Conservation (phyloP, 1,140 invertebrate species). For the Pseudomyrmex pallidus region DNA sequence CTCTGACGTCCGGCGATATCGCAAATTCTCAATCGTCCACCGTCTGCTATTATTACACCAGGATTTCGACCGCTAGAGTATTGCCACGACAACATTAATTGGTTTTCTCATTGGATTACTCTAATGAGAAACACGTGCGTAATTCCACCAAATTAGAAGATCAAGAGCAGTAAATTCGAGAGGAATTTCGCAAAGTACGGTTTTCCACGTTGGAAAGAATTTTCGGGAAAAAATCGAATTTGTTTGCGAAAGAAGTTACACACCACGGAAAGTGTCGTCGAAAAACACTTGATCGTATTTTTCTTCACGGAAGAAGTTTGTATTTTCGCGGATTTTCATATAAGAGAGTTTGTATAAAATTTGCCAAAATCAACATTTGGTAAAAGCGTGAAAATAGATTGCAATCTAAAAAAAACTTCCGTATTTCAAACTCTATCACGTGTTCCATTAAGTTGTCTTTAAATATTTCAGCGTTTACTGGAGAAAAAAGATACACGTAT, state of each 20-base stretch:
- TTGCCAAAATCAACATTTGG: slow-evolving; percentile 5
- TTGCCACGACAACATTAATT: too few species aligned
- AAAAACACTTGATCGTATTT: background rate
- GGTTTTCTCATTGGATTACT: slow-evolving; percentile 7
- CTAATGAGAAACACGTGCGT: background rate
- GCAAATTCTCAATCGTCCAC: slow-evolving; percentile 38
- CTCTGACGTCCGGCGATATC: slow-evolving; percentile 43
- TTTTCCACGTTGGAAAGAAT: background rate
- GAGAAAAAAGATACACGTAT: background rate
- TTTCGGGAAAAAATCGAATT: background rate
- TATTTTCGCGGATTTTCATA: background rate
- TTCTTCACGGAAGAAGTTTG: background rate
- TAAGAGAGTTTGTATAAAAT: background rate
- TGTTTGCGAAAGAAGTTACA: background rate
- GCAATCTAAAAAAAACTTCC: background rate
- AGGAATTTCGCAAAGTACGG: background rate
- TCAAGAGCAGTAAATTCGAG: background rate
- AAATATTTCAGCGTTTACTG: slow-evolving; percentile 5
- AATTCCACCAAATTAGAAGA: background rate
- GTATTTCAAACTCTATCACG: slow-evolving; percentile 1
- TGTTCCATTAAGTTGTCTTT: background rate
- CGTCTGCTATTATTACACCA: slow-evolving; percentile 22
- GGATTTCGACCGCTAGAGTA: background rate
- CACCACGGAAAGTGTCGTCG: background rate
- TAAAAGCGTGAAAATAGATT: background rate